These are phyloP conservation scores for Sylvilagus bachmani DNA, from an alignment of 2,113 vertebrate genomes.

Conservation along the genomic window DNA sequence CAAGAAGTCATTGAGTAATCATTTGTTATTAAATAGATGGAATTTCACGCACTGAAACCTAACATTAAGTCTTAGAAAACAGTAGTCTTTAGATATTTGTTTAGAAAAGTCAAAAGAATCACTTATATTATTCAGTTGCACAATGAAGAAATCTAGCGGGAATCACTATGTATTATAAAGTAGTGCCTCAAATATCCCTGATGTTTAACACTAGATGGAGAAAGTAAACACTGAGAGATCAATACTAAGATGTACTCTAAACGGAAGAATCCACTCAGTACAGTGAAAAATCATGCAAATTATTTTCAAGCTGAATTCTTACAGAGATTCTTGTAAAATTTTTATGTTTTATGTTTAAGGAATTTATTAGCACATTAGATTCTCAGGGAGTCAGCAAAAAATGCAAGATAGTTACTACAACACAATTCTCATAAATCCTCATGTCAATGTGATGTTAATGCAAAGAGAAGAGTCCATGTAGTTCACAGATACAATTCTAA, in stretches of 20 bases:
- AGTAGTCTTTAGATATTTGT: background rate
- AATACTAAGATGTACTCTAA: background rate
- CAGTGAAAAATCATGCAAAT: slow-evolving; percentile 10
- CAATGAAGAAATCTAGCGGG: background rate
- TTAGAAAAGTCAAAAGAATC: background rate
- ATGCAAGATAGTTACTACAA: too few species aligned
- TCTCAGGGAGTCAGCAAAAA: too few species aligned
- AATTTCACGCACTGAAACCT: background rate
- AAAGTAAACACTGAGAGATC: background rate
- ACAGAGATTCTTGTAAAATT: background rate
- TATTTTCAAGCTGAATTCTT: slow-evolving; percentile 6
- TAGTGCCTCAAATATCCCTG: background rate
- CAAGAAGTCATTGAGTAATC: background rate
- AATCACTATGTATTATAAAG: background rate
- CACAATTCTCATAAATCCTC: too few species aligned
- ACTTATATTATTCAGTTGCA: slow-evolving; percentile 14
- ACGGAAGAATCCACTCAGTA: background rate
- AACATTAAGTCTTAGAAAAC: slow-evolving; percentile 21
- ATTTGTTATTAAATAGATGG: background rate
- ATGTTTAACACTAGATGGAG: background rate
- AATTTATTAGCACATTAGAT: too few species aligned
- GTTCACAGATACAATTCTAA: too few species aligned
- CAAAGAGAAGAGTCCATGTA: too few species aligned
- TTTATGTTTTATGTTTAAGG: too few species aligned
- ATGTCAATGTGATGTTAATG: too few species aligned